Percentiles rank a stretch among this genome's conserved stretches.
Evolutionary conservation across 2,113 vertebrate genomes (phyloP).

Genomic region (Festucalex cinctus): DNA sequence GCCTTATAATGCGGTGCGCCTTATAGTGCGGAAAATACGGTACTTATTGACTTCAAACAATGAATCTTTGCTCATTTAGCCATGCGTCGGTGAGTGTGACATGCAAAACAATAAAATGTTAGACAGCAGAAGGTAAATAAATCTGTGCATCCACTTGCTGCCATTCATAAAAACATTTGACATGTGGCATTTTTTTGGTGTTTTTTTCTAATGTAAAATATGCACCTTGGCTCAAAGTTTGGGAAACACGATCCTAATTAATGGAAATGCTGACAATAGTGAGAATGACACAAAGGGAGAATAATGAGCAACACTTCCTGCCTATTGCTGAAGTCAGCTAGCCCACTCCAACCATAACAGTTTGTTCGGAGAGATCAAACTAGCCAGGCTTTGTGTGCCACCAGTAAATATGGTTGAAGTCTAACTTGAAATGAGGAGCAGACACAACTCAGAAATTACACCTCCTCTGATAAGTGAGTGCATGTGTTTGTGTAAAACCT

Average conservation of each 20-base stretch:
- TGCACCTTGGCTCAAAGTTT: not conserved
- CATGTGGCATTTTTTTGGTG: not conserved
- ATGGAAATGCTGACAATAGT: slow-evolving; percentile 1
- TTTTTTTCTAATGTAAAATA: not conserved
- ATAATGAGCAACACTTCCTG: slow-evolving; percentile 36
- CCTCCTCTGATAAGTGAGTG: slow-evolving; percentile 6
- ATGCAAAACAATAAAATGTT: too few species aligned
- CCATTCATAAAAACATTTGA: not conserved
- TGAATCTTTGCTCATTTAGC: too few species aligned
- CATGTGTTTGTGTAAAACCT: slow-evolving; percentile 34
- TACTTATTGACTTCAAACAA: too few species aligned
- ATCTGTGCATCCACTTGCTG: too few species aligned
- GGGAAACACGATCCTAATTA: not conserved
- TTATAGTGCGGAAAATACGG: too few species aligned
- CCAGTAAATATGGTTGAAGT: not conserved
- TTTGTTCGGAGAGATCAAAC: slow-evolving; percentile 15
- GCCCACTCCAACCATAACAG: not conserved
- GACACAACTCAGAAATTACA: not conserved
- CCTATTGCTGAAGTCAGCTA: slow-evolving; percentile 22
- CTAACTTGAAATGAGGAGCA: not conserved
- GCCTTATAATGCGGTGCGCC: too few species aligned
- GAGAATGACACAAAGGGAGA: slow-evolving; percentile 27
- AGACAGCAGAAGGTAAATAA: too few species aligned
- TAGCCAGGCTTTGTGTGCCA: not conserved
- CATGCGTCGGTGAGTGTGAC: too few species aligned